Base-by-base conservation (phyloP, 2,888 invertebrate genomes). In the Ormyrus thymus region DNA sequence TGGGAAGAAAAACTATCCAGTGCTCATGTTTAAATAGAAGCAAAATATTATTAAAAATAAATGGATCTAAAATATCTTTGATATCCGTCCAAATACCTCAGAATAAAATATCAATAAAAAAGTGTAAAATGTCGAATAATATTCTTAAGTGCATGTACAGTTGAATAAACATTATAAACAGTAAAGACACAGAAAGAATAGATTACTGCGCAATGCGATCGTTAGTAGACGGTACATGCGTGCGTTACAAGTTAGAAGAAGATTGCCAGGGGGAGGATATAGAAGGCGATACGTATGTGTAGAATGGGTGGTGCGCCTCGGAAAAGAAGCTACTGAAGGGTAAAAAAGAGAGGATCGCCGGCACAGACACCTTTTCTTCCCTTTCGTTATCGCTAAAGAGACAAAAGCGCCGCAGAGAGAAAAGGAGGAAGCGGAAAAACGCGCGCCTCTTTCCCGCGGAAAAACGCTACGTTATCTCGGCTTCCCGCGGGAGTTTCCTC, bases 181-280 rank as follows among this genome's bases (percentile, higher is more conserved):
- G 3, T 29, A 29, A 29, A 29, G 29, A 29, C 2, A 29, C 2
- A 29, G 29, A 29, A 29, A 29, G 29, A 29, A 29, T 29, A 29
- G 29, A 29, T 29, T 29, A 29, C 29, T 29, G 29, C 29, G 29
- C 29, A 29, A 29, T 29, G 29, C 29, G 29, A 61, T 10, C 43
- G 45, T 45, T n/a, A 66, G 6, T 15, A 29, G 43, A 61, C 9
- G 29, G 51, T 59, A 64, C 72, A 72, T 72, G 64, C 72, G 72
- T 64, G 64, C 64, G 11, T 55, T 8, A 53, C 45, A 71, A 10
- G 11, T 43, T 61, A 13, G 8, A 61, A 71, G 59, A 71, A 48
- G 59, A 45, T 72, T 56, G 64, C 64, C 29, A 29, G 29, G 29
- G 29, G 29, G 29, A 0, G 29, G 29, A 29, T 29, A 29, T 29